Evolutionary conservation across 1,140 invertebrate species (phyloP).

Genomic region (Drosophila ananassae): DNA sequence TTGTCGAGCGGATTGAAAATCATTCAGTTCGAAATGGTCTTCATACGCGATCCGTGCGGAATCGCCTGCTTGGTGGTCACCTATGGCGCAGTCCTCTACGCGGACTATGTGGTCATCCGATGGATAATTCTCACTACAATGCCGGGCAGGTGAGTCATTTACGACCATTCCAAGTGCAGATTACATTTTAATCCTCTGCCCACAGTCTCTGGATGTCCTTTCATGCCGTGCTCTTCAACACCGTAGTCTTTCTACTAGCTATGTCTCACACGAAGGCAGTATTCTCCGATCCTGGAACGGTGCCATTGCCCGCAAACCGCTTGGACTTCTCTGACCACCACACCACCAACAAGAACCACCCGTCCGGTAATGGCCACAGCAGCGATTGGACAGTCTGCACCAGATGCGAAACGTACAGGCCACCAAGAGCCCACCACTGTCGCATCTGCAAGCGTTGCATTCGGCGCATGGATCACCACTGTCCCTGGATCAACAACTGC

Average conservation of each 20-base stretch:
- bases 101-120: slow-evolving; percentile 94
- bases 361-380: slow-evolving; percentile 76
- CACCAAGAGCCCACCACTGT: slow-evolving; percentile 94
- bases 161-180: background rate
- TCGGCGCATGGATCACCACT: slow-evolving; percentile 96
- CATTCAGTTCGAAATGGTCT: slow-evolving; percentile 71
- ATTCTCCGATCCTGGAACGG: slow-evolving; percentile 94
- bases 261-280: slow-evolving; percentile 94
- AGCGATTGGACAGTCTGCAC: slow-evolving; percentile 94
- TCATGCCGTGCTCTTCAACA: slow-evolving; percentile 93
- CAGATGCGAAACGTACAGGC: slow-evolving; percentile 93
- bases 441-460: slow-evolving; percentile 95
- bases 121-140: slow-evolving; percentile 94
- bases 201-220: slow-evolving; percentile 93
- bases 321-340: slow-evolving; percentile 95
- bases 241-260: slow-evolving; percentile 89
- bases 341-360: slow-evolving; percentile 85
- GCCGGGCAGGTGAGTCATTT: slow-evolving; percentile 88
- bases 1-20: background rate
- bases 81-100: slow-evolving; percentile 93
- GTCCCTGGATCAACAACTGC: slow-evolving; percentile 95
- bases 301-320: slow-evolving; percentile 91
- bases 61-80: slow-evolving; percentile 93
- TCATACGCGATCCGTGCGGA: slow-evolving; percentile 93
- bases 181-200: slow-evolving; percentile 64